Evolutionary conservation across 2,888 invertebrate genomes (phyloP).

Genomic region (Sesia bembeciformis): DNA sequence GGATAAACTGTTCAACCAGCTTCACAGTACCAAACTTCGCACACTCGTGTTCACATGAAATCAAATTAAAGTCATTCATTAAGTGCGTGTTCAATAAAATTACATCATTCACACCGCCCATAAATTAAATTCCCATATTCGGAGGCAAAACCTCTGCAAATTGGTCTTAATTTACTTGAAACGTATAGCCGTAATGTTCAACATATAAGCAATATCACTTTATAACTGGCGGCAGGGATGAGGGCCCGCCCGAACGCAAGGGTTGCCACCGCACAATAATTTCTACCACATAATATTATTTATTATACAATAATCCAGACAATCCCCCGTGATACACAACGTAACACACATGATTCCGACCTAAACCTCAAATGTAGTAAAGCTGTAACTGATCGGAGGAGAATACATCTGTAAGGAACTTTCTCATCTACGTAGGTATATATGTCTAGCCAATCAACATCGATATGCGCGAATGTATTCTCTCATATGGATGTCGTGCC

Average conservation of each 20-base stretch:
- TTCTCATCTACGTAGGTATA: not conserved
- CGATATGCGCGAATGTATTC: not conserved
- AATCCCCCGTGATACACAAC: conserved; percentile 31
- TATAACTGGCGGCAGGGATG: conserved; percentile 30
- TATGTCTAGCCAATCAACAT: not conserved
- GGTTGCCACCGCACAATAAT: conserved; percentile 40
- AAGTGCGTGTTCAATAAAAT: conserved; percentile 46
- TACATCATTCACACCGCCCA: conserved; percentile 51
- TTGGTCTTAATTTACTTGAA: conserved; percentile 66
- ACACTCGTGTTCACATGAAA: conserved; percentile 23
- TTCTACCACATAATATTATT: conserved; percentile 42
- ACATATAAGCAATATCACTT: conserved; percentile 61
- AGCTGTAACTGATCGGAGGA: conserved; percentile 11
- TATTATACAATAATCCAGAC: conserved; percentile 40
- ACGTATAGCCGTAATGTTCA: conserved; percentile 62
- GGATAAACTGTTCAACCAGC: not conserved
- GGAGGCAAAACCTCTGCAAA: conserved; percentile 59
- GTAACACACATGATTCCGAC: conserved; percentile 27
- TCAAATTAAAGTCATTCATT: conserved; percentile 54
- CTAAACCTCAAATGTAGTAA: conserved; percentile 17
- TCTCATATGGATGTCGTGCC: not conserved
- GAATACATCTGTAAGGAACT: not conserved
- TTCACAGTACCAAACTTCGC: not conserved
- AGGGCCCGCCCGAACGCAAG: conserved; percentile 17
- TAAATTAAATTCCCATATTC: conserved; percentile 64